Evolutionary conservation across 1,140 invertebrate genomes (phyloP).

Genomic region (Scaptodrosophila lebanonensis): DNA sequence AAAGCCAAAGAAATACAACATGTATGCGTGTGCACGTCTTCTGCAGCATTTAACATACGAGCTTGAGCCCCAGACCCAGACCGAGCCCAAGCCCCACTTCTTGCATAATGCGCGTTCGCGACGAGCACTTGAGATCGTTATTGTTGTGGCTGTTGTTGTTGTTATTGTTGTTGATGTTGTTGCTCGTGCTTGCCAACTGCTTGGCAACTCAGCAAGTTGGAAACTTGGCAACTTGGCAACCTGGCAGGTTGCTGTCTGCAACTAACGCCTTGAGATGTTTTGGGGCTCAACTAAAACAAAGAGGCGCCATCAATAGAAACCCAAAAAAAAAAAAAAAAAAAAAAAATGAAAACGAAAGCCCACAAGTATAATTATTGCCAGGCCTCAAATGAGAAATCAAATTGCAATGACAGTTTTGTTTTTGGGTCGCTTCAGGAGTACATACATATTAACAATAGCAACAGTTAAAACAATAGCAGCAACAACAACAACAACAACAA

Average conservation of each 20-base stretch:
- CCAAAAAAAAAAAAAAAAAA: not conserved
- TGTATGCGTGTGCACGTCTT: constrained; percentile 33
- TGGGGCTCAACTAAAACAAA: constrained; percentile 39
- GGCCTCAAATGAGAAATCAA: constrained; percentile 68
- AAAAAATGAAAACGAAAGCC: constrained; percentile 13
- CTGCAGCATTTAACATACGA: constrained; percentile 50
- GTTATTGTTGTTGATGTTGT: too few relatives aligned
- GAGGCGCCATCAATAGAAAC: constrained; percentile 47
- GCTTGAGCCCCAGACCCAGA: constrained; percentile 39
- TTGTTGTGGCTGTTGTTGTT: constrained; percentile 16
- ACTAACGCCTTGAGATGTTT: constrained; percentile 45
- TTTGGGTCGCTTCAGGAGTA: constrained; percentile 36
- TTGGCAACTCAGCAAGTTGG: too few relatives aligned
- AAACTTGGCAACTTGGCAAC: constrained; percentile 5
- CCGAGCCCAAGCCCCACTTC: constrained; percentile 53
- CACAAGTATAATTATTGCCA: too few relatives aligned
- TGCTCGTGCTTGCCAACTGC: too few relatives aligned
- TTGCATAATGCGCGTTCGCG: constrained; percentile 54
- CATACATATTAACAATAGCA: constrained; percentile 43
- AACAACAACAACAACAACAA: constrained; percentile 2
- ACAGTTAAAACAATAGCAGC: constrained; percentile 13
- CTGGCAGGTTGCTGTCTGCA: constrained; percentile 55
- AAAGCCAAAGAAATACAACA: too few relatives aligned
- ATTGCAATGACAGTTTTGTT: constrained; percentile 62
- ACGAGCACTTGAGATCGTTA: constrained; percentile 53